phyloP scores from a whole-genome alignment of 2,113 vertebrate genomes.

The Limnothrissa miodon region DNA sequence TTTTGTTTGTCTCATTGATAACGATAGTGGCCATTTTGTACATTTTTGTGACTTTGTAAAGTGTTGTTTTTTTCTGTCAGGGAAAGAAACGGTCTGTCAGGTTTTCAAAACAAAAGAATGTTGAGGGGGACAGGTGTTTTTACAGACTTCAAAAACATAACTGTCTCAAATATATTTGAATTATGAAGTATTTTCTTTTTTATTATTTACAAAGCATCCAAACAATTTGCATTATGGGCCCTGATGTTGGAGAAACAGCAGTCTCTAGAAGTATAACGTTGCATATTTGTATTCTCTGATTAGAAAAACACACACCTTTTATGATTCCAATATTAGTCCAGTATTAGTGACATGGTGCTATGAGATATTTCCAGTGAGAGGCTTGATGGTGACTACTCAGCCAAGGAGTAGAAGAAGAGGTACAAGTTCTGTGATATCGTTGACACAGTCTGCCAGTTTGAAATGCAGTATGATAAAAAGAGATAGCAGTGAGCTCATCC shows the following conservation, averaged over 20 bases:
- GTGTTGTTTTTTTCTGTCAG: neutral
- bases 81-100: neutral
- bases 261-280: neutral
- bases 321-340: neutral
- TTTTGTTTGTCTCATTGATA: neutral
- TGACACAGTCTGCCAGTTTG: neutral
- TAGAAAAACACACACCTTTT: neutral
- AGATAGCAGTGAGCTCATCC: neutral
- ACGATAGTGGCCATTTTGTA: neutral
- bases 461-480: slow-evolving; percentile 4
- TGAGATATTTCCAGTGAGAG: neutral
- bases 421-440: neutral
- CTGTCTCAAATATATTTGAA: too few species aligned
- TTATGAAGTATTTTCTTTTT: too few species aligned
- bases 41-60: neutral
- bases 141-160: neutral
- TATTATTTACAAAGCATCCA: neutral
- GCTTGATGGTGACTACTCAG: neutral
- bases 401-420: neutral
- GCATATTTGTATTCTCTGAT: neutral
- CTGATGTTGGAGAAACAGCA: neutral
- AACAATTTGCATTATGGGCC: neutral
- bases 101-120: too few species aligned
- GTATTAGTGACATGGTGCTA: neutral
- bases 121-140: neutral